Base-by-base conservation (phyloP, 2,888 invertebrate species). In the Synanthedon vespiformis region DNA sequence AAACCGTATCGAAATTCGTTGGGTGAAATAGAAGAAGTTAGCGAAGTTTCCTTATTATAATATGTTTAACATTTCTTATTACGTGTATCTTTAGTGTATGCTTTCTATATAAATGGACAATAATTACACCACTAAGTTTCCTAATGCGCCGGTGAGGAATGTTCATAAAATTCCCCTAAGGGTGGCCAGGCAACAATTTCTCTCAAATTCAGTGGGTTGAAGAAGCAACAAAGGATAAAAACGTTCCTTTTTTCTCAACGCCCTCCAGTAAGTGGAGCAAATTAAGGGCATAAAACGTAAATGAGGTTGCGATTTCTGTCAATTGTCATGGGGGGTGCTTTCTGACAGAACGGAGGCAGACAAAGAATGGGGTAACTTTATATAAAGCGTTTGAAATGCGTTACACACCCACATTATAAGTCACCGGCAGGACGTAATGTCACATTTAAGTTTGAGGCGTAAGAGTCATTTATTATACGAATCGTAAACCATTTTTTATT, bases 261-360 rank as follows among this genome's bases (percentile, higher is more conserved):
- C 66, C 70, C 68, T 62, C 59, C 62, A 64, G 67, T 70, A 74
- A 78, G 70, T 74, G 68, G 69, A 65, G 69, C 77, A 81, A 82
- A 83, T 81, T 83, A 83, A 75, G 76, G 70, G 64, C 68, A 76
- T 79, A 77, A 80, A 77, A 74, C 72, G 70, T 64, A 74, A 83
- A 80, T 75, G 77, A 74, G 75, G 74, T 71, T 71, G 71, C 71
- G 70, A 73, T 74, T 74, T 72, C 68, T 70, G 72, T 70, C 76
- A 73, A 77, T 80, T 75, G 74, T 71, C 44, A 44, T 44, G 44
- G 44, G 44, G 44, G 44, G 44, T 44, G 44, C 44, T 44, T 44
- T 44, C 13, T 44, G n/a, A 44, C 44, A 34, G 10, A 44, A 44
- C 14, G 44, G 44, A 44, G 44, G 14, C 44, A 13, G 44, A 34